Evolutionary conservation across 2,113 vertebrate genomes (phyloP).

Genomic region (Furnarius figulus): DNA sequence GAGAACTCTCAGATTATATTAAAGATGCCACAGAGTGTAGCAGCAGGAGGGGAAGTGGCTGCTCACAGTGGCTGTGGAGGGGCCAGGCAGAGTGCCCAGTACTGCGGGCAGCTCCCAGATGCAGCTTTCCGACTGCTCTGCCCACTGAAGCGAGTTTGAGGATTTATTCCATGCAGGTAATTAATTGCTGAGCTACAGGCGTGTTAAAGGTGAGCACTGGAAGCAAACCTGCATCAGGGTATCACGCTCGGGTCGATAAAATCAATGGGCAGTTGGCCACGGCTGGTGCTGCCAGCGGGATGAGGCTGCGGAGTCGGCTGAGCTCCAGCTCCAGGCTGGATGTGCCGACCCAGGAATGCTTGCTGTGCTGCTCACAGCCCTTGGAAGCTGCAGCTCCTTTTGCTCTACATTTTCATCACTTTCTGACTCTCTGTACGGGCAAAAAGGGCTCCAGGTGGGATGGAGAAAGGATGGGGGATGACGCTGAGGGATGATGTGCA

Average conservation of each 20-base stretch:
- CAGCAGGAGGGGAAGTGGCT: neutral
- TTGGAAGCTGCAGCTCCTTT: neutral
- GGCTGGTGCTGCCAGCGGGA: neutral
- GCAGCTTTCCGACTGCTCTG: neutral
- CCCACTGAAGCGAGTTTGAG: neutral
- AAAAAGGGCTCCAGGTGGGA: neutral
- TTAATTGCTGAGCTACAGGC: constrained; percentile 18
- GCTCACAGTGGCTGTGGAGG: neutral
- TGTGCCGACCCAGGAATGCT: fast-evolving
- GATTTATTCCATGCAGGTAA: neutral
- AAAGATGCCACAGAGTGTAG: neutral
- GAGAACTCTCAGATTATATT: neutral
- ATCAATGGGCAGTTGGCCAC: neutral
- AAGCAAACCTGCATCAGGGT: neutral
- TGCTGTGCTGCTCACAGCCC: neutral
- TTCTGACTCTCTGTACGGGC: neutral
- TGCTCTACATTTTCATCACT: fast-evolving
- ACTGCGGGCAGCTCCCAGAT: neutral
- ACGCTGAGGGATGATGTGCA: fast-evolving
- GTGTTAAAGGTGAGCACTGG: neutral
- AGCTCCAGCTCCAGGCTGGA: neutral
- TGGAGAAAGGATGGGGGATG: too few species aligned
- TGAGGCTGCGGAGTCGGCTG: neutral
- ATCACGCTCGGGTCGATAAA: neutral
- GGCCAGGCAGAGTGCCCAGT: neutral